phyloP scores from a whole-genome alignment of 2,113 vertebrate genomes.

The Passer montanus region DNA sequence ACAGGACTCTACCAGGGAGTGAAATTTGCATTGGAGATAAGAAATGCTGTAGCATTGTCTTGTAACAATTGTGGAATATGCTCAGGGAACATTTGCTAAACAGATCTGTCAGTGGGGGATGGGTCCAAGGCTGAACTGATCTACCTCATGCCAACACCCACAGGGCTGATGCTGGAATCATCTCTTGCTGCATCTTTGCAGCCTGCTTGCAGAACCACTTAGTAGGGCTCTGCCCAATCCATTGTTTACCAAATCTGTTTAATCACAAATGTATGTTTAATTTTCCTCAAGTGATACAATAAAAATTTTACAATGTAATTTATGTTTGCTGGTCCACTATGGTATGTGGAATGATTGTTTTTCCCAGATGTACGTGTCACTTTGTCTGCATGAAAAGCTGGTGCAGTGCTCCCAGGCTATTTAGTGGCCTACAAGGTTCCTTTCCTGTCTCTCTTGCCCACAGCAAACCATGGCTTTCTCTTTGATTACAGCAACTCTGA shows the following conservation, averaged over 20 bases:
- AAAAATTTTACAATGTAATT: not conserved
- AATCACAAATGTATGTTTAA: not conserved
- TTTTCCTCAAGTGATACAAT: not conserved
- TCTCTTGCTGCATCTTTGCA: not conserved
- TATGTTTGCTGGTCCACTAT: not conserved
- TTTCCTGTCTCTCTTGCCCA: not conserved
- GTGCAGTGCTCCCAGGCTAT: not conserved
- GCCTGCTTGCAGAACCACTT: not conserved
- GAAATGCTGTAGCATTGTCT: not conserved
- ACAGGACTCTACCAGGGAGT: not conserved
- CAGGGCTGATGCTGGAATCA: not conserved
- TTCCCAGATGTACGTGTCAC: accelerated
- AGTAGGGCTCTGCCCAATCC: not conserved
- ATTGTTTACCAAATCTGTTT: not conserved
- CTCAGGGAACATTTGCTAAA: not conserved
- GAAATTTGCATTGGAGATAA: not conserved
- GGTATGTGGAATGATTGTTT: not conserved
- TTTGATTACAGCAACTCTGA: not conserved
- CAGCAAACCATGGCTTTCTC: not conserved
- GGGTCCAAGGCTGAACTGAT: not conserved
- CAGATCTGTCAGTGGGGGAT: not conserved
- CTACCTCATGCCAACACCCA: not conserved
- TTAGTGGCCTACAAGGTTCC: not conserved
- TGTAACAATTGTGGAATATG: not conserved
- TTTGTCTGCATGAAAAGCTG: not conserved